Evolutionary conservation across 1,140 invertebrate species (phyloP), one percentile per base, ranked within the genome.

Genomic region (Plutomurus gul): DNA sequence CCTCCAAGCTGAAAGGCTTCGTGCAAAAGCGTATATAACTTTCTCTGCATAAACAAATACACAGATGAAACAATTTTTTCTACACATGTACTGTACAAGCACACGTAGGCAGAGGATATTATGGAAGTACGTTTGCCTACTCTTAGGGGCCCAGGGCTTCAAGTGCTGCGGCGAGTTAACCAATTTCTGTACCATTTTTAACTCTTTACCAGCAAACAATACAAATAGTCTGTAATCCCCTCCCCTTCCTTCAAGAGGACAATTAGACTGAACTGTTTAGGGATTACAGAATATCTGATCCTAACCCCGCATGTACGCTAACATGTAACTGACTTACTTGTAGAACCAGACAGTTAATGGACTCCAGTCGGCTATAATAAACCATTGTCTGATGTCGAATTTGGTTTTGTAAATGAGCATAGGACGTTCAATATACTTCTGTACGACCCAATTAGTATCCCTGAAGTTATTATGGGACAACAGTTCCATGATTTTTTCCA

Each of bases 311-410:
- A 70, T 70, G 65, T 72, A 30, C 27, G 77, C 43, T 60, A 51
- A 75, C 36, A 65, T 8, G 27, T 36, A 60, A 40, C 30, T 51
- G 37, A 79, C 87, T 88, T 89, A 94, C 92, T 92, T 94, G 87
- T 96, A 97, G 87, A 96, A 93, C 95, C 95, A 98, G 25, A 98
- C 91, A 3, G 94, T 95, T 18, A 98, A 85, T 1, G 96, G 96
- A 85, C 95, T 93, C 82, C 93, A 93, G 86, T 92, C 93, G 0
- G 95, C 96, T 4, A 97, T 92, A 46, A 98, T 88, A 87, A 98
- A 97, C 95, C 95, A 96, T 86, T 95, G 94, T 2, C 94, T 88
- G 77, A 97, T 97, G 86, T 97, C 95, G 85, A 97, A 97, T 89
- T 97, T 97, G 3, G 95, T 96, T 82, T 94, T 91, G 86, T 96